phyloP scores from a whole-genome alignment of 2,113 vertebrate genomes.

The Solea senegalensis region DNA sequence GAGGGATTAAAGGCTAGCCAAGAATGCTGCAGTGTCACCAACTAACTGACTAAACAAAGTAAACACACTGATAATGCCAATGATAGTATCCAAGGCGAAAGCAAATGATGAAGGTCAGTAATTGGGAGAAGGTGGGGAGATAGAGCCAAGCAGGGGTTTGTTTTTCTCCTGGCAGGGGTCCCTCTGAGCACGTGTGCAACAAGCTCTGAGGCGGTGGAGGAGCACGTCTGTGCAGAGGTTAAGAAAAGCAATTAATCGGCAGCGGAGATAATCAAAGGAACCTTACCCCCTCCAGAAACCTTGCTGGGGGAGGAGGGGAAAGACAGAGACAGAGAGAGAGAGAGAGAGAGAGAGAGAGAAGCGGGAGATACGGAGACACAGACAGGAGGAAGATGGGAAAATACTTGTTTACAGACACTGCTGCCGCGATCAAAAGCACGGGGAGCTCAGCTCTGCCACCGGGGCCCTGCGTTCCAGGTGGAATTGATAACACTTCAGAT shows the following conservation, averaged over 20 bases:
- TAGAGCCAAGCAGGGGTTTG: constrained; percentile 49
- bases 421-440: constrained; percentile 68
- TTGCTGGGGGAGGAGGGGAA: constrained; percentile 45
- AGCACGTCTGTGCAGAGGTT: constrained; percentile 75
- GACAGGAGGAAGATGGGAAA: constrained; percentile 60
- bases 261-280: constrained; percentile 80
- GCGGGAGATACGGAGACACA: constrained; percentile 34
- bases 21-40: constrained; percentile 56
- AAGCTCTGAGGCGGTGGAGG: constrained; percentile 67
- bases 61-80: constrained; percentile 66
- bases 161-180: constrained; percentile 66
- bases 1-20: constrained; percentile 21
- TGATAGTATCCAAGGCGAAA: constrained; percentile 62
- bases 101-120: constrained; percentile 75
- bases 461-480: constrained; percentile 70
- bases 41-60: constrained; percentile 61
- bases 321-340: constrained; percentile 8
- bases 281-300: constrained; percentile 71
- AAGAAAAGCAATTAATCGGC: constrained; percentile 82
- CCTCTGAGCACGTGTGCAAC: constrained; percentile 66
- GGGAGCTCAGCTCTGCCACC: constrained; percentile 59
- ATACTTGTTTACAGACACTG: constrained; percentile 74
- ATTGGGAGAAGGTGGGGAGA: constrained; percentile 67
- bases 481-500: constrained; percentile 76
- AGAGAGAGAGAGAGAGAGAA: not conserved